A percentile compares a stretch with the other conserved stretches of the same genome.
phyloP scores from a whole-genome alignment of 92 coral and sea anemone species.

The Ricordea florida region DNA sequence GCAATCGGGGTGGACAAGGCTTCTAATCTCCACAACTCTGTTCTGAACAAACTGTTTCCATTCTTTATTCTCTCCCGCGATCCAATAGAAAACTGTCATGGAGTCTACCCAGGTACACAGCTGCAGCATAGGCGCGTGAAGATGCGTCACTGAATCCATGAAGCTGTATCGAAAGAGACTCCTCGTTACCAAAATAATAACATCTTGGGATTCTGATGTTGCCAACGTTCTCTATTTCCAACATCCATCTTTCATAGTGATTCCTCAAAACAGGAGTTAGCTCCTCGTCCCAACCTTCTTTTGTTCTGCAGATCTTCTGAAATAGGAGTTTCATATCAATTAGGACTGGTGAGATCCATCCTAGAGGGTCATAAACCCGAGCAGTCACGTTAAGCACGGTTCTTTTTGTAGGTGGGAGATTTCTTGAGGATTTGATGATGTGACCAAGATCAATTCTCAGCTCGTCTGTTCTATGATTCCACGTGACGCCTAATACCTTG shows the following conservation, averaged over 20 bases:
- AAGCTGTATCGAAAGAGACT: conserved; percentile 3
- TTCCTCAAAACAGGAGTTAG: not conserved
- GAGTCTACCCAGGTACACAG: conserved; percentile 61
- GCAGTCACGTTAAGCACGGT: conserved; percentile 33
- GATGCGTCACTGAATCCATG: conserved; percentile 34
- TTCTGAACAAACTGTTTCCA: conserved; percentile 62
- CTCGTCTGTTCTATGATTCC: conserved; percentile 60
- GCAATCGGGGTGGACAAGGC: conserved; percentile 9
- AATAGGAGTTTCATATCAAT: conserved; percentile 41
- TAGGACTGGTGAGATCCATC: conserved; percentile 45
- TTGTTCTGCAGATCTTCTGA: conserved; percentile 44
- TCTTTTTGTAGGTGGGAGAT: not conserved
- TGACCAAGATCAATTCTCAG: conserved; percentile 28
- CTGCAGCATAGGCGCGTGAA: conserved; percentile 25
- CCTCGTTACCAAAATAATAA: not conserved
- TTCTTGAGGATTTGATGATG: conserved; percentile 1
- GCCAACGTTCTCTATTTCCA: conserved; percentile 11
- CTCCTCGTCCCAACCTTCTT: conserved; percentile 38
- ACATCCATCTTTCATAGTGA: not conserved
- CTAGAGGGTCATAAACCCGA: conserved; percentile 54
- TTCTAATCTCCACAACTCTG: conserved; percentile 43
- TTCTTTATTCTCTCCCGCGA: conserved; percentile 28
- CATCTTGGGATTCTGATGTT: conserved; percentile 10
- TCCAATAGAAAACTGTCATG: conserved; percentile 38
- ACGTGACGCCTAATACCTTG: conserved; percentile 49